These are phyloP conservation scores for Fratercula arctica DNA, from an alignment of 2,797 vertebrate genomes.

Conservation along the genomic window DNA sequence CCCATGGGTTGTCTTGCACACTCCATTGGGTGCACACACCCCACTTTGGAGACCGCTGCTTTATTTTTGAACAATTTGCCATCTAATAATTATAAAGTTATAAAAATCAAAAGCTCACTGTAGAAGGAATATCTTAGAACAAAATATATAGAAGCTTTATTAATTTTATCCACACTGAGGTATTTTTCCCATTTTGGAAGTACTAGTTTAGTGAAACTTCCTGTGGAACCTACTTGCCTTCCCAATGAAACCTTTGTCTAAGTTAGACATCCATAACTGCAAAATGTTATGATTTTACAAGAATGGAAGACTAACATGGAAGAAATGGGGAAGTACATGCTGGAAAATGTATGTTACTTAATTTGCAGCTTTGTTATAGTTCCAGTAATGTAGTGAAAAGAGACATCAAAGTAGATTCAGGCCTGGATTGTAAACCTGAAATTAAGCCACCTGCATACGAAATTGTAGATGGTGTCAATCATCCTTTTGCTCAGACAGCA, in stretches of 20 bases:
- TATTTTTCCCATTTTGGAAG: neutral
- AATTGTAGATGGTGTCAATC: neutral
- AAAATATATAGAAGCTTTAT: neutral
- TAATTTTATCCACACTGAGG: neutral
- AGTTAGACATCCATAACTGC: neutral
- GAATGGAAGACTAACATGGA: neutral
- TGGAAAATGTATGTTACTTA: neutral
- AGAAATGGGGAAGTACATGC: neutral
- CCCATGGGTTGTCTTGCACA: neutral
- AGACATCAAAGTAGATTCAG: neutral
- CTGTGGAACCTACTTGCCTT: neutral
- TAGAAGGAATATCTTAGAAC: neutral
- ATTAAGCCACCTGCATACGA: neutral
- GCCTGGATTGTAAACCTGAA: neutral
- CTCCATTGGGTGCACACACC: fast-evolving
- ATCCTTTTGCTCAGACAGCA: neutral
- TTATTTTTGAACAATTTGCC: neutral
- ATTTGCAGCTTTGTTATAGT: neutral
- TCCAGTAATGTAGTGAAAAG: neutral
- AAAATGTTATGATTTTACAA: neutral
- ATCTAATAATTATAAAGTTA: neutral
- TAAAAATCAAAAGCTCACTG: neutral
- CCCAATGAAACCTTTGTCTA: neutral
- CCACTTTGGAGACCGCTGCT: neutral
- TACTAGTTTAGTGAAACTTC: neutral